Evolutionary conservation across 2,113 vertebrate species (phyloP).

Genomic region (Onychostoma macrolepis): DNA sequence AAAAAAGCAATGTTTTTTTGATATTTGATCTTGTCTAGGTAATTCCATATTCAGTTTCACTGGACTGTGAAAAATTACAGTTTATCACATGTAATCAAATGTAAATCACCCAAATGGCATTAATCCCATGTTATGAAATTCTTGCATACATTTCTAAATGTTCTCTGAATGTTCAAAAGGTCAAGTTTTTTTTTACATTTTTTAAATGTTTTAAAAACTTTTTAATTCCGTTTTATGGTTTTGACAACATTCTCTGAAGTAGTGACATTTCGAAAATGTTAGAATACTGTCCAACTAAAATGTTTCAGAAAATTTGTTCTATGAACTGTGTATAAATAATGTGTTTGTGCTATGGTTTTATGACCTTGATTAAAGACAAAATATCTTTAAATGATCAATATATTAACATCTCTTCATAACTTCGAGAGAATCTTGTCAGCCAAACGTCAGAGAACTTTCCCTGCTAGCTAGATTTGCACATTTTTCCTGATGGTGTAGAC

Average conservation of each 20-base stretch:
- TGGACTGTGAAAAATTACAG: not conserved
- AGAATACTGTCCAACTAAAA: not conserved
- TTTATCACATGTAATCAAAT: not conserved
- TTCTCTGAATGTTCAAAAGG: no score
- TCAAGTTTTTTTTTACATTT: no score
- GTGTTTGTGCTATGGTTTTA: not conserved
- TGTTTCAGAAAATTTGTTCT: not conserved
- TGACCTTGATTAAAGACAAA: not conserved
- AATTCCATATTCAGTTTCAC: not conserved
- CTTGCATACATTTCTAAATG: no score
- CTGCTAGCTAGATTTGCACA: not conserved
- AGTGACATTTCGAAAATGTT: not conserved
- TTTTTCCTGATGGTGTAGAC: not conserved
- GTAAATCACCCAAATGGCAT: not conserved
- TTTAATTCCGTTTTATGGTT: no score
- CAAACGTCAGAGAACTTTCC: no score
- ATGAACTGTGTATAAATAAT: not conserved
- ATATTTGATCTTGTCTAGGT: not conserved
- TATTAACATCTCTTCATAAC: not conserved
- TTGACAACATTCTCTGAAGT: not conserved
- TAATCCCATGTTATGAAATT: not conserved
- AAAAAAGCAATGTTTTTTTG: not conserved
- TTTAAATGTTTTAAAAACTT: no score
- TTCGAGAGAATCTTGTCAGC: no score
- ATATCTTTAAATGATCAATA: not conserved